A percentile compares a stretch with the other conserved stretches of the same genome.
phyloP scores from a whole-genome alignment of 2,113 vertebrate species.

The Cavia porcellus region DNA sequence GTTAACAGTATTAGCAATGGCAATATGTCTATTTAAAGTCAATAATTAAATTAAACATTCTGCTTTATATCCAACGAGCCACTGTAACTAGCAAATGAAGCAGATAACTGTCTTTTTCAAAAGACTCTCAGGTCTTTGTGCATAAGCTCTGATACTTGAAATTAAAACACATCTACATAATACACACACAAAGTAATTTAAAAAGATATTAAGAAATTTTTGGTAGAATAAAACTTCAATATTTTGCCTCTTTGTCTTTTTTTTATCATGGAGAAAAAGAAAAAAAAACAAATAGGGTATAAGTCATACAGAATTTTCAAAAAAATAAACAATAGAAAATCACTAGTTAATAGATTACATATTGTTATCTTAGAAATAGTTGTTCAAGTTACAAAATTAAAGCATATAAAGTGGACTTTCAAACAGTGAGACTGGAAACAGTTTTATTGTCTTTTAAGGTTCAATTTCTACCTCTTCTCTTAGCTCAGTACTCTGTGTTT shows the following conservation, averaged over 20 bases:
- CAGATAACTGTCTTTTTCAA: conserved; percentile 18
- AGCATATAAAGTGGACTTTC: too few species aligned
- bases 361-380: too few species aligned
- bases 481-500: background rate
- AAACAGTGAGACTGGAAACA: too few species aligned
- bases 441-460: background rate
- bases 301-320: too few species aligned
- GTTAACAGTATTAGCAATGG: conserved; percentile 60
- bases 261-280: too few species aligned
- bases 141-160: background rate
- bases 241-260: background rate
- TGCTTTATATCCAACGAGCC: conserved; percentile 52
- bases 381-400: too few species aligned
- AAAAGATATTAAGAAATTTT: conserved; percentile 23
- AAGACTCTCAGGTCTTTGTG: background rate
- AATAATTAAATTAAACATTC: conserved; percentile 72
- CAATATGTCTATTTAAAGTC: conserved; percentile 61
- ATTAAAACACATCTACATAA: background rate
- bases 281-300: too few species aligned
- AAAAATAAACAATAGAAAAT: too few species aligned
- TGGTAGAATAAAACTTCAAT: background rate
- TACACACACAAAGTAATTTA: background rate
- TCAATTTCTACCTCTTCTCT: background rate
- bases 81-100: conserved; percentile 33
- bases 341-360: too few species aligned